Evolutionary conservation across 2,888 invertebrate species (phyloP).

Genomic region (Diadromus collaris): DNA sequence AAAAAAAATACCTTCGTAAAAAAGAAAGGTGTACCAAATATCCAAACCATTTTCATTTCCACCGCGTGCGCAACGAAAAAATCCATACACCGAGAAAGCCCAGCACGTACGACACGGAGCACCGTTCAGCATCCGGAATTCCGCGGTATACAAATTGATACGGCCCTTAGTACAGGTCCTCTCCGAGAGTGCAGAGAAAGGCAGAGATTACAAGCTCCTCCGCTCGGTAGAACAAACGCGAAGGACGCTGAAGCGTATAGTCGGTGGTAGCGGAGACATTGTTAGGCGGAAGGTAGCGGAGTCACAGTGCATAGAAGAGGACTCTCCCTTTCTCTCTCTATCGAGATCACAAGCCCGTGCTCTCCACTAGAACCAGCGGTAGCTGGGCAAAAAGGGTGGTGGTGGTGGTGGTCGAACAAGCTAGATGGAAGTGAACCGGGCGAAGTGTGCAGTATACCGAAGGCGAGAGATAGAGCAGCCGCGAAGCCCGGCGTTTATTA

Average conservation of each 20-base stretch:
- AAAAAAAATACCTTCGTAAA: too few species aligned
- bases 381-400: constrained; percentile 11
- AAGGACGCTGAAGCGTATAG: not conserved
- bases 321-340: too few species aligned
- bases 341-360: not conserved
- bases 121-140: constrained; percentile 4
- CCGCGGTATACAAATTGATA: constrained; percentile 7
- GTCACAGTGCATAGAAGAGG: constrained; percentile 2
- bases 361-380: too few species aligned
- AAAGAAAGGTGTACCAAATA: too few species aligned
- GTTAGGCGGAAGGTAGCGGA: not conserved
- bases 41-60: too few species aligned
- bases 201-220: not conserved
- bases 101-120: not conserved
- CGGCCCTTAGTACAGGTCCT: constrained; percentile 16
- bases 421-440: not conserved
- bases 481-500: constrained; percentile 72
- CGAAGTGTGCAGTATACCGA: not conserved
- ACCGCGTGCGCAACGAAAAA: not conserved
- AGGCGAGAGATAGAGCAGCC: constrained; percentile 51
- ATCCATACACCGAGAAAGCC: not conserved
- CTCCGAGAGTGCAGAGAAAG: not conserved
- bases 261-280: not conserved
- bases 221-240: constrained; percentile 31
- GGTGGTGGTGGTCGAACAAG: too few species aligned